Conservation (phyloP, 1,140 invertebrate genomes). For the Alviniconcha marisindica region DNA sequence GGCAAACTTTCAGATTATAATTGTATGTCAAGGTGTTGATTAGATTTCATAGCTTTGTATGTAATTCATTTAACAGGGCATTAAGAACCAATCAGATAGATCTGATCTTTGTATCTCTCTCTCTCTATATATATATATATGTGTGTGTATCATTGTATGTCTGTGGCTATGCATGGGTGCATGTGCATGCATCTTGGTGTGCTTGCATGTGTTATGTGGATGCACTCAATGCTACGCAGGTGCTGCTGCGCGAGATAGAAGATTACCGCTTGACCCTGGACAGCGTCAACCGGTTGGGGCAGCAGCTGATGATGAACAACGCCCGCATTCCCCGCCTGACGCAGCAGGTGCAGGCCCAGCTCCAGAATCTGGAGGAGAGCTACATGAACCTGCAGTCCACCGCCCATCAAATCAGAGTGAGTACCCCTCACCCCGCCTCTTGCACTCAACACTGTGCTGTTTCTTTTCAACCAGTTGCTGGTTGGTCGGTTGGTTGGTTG, state of each 20-base stretch:
- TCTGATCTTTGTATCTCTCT: not conserved
- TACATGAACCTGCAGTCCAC: slow-evolving; percentile 93
- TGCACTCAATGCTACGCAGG: slow-evolving; percentile 53
- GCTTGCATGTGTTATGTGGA: no score
- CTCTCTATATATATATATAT: no score
- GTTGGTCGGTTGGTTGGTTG: no score
- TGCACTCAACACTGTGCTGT: no score
- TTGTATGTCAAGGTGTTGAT: no score
- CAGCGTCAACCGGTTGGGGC: slow-evolving; percentile 88
- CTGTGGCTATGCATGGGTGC: not conserved
- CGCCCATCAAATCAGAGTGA: slow-evolving; percentile 90
- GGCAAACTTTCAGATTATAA: no score
- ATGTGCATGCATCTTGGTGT: no score
- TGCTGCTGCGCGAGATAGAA: slow-evolving; percentile 88
- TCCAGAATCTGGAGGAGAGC: slow-evolving; percentile 94
- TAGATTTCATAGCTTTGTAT: no score
- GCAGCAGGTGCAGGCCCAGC: slow-evolving; percentile 87
- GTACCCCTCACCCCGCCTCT: slow-evolving; percentile 31
- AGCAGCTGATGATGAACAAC: slow-evolving; percentile 88
- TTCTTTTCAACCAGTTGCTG: no score
- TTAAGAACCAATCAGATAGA: no score
- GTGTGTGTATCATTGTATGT: no score
- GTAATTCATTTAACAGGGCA: no score
- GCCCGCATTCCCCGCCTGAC: slow-evolving; percentile 64
- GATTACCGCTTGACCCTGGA: slow-evolving; percentile 90